phyloP scores from a whole-genome alignment of 1,140 invertebrate genomes.

The Brevipalpus yothersi region DNA sequence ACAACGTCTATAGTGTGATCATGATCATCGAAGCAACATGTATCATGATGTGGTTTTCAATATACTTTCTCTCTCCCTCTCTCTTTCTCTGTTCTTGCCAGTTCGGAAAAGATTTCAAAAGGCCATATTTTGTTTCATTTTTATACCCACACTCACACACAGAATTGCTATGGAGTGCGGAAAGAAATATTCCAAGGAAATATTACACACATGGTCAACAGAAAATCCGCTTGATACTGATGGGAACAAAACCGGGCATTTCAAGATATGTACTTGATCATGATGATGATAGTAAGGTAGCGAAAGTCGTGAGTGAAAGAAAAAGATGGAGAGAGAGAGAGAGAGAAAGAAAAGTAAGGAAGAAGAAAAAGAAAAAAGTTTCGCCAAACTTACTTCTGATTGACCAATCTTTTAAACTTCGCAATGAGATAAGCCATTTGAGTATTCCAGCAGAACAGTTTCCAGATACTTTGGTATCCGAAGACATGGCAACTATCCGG shows the following conservation, averaged over 20 bases:
- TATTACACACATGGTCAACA: background rate
- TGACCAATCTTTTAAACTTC: constrained; percentile 13
- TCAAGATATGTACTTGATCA: too few species aligned
- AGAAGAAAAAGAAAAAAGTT: background rate
- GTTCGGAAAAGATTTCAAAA: too few species aligned
- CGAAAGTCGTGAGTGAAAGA: background rate
- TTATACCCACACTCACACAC: too few species aligned
- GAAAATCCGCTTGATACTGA: background rate
- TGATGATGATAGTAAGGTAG: too few species aligned
- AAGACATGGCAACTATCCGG: constrained; percentile 6
- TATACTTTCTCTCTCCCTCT: too few species aligned
- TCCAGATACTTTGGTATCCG: constrained; percentile 14
- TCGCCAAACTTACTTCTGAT: constrained; percentile 11
- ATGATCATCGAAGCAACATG: too few species aligned
- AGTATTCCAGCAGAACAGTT: constrained; percentile 14
- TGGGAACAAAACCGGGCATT: background rate
- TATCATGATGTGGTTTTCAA: too few species aligned
- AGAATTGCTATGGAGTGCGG: too few species aligned
- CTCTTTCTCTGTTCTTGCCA: too few species aligned
- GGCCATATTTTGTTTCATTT: too few species aligned
- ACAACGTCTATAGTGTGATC: too few species aligned
- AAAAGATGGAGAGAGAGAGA: background rate
- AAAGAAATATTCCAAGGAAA: too few species aligned
- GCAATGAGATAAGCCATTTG: constrained; percentile 11
- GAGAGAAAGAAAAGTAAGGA: background rate